Evolutionary conservation across 2,113 vertebrate species (phyloP).

Genomic region (Suricata suricatta): DNA sequence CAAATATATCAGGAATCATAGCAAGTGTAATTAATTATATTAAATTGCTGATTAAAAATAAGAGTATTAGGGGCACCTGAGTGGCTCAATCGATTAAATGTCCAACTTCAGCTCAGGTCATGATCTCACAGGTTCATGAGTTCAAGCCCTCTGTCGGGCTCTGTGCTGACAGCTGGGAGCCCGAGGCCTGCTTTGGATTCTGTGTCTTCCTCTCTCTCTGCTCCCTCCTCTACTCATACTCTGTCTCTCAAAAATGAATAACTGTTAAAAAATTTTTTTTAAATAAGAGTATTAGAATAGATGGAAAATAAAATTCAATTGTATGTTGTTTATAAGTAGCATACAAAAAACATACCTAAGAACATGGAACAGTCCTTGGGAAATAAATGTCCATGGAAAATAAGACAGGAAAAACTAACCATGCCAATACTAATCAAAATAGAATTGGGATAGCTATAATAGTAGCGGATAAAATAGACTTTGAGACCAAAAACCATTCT

Average conservation of each 20-base stretch:
- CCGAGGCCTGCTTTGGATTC: too few species aligned
- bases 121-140: too few species aligned
- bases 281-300: slow-evolving; percentile 2
- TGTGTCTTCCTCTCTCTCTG: too few species aligned
- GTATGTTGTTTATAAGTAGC: neutral
- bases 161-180: too few species aligned
- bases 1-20: neutral
- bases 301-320: slow-evolving; percentile 1
- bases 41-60: neutral
- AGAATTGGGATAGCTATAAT: neutral
- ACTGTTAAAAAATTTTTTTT: neutral
- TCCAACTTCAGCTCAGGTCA: too few species aligned
- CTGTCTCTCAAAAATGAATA: too few species aligned
- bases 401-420: neutral
- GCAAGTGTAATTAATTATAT: neutral
- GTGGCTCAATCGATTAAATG: too few species aligned
- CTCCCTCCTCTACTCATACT: too few species aligned
- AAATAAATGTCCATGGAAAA: slow-evolving; percentile 19
- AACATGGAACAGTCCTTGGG: neutral
- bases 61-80: neutral
- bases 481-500: neutral
- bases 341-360: neutral
- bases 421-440: slow-evolving; percentile 49
- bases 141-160: too few species aligned
- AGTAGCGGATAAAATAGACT: neutral